These are phyloP conservation scores for Anas platyrhynchos DNA, from an alignment of 2,113 vertebrate genomes.

Conservation along the genomic window DNA sequence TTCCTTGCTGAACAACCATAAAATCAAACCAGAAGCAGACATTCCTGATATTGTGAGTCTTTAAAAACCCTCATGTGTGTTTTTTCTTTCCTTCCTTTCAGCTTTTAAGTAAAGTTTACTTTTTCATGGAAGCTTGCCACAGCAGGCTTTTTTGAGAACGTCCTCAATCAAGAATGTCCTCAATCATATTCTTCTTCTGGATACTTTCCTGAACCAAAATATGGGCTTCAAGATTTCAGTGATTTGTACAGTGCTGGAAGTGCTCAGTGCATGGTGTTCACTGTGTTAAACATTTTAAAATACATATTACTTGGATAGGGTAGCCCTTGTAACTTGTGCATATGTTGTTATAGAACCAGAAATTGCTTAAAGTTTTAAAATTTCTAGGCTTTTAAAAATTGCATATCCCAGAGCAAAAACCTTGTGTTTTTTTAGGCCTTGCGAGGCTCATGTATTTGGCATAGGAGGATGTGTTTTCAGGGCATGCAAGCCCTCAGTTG, in stretches of 20 bases:
- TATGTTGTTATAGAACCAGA: background rate
- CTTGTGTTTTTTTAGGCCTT: background rate
- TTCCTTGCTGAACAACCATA: background rate
- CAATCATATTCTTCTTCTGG: background rate
- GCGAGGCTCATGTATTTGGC: background rate
- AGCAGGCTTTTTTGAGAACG: background rate
- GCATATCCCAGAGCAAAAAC: background rate
- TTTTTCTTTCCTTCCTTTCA: background rate
- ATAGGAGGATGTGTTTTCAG: background rate
- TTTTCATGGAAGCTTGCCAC: background rate
- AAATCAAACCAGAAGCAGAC: background rate
- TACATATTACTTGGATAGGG: background rate
- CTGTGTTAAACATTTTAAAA: background rate
- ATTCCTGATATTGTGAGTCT: background rate
- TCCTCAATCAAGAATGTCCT: background rate
- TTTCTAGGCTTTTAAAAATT: background rate
- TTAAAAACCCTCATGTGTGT: background rate
- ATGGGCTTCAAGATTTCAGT: rapidly evolving
- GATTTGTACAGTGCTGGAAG: background rate
- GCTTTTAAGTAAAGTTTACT: background rate
- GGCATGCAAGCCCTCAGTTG: background rate
- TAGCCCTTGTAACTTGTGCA: background rate
- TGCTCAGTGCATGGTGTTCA: background rate
- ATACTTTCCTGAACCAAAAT: background rate
- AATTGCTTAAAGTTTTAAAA: background rate